A percentile compares a stretch with the other conserved stretches of the same genome.
phyloP scores from a whole-genome alignment of 2,797 vertebrate species.

The Sphenodon punctatus region DNA sequence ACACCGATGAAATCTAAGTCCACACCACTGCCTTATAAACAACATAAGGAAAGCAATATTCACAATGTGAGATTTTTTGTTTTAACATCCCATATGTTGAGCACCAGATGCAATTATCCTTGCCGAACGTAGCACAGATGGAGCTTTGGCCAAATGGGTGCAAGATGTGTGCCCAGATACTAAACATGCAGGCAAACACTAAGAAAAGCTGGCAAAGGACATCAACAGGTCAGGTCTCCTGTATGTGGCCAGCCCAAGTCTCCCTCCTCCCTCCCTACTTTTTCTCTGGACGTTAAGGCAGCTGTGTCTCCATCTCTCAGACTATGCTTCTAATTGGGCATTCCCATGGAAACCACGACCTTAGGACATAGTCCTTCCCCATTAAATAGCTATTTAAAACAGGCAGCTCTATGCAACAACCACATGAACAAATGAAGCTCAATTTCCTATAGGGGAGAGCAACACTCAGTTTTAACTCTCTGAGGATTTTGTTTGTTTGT shows the following conservation, averaged over 20 bases:
- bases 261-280: not conserved
- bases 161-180: constrained; percentile 75
- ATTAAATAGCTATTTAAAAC: constrained; percentile 55
- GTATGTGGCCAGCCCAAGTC: constrained; percentile 56
- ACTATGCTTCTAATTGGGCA: constrained; percentile 63
- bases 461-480: too few species aligned
- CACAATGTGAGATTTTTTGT: constrained; percentile 55
- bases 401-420: too few species aligned
- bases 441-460: too few species aligned
- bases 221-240: constrained; percentile 42
- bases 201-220: constrained; percentile 62
- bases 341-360: constrained; percentile 63
- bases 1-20: too few species aligned
- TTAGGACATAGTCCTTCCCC: constrained; percentile 38
- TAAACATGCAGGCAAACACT: constrained; percentile 33
- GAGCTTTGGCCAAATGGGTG: constrained; percentile 69
- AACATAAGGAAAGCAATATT: constrained; percentile 70
- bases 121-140: constrained; percentile 78
- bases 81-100: constrained; percentile 70
- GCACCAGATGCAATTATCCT: constrained; percentile 74
- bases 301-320: constrained; percentile 54
- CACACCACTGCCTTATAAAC: constrained; percentile 65
- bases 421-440: not conserved
- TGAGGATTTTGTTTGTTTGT: too few species aligned
- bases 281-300: constrained; percentile 65